Conservation (phyloP, 2,113 vertebrate genomes). For the Malurus elegans region DNA sequence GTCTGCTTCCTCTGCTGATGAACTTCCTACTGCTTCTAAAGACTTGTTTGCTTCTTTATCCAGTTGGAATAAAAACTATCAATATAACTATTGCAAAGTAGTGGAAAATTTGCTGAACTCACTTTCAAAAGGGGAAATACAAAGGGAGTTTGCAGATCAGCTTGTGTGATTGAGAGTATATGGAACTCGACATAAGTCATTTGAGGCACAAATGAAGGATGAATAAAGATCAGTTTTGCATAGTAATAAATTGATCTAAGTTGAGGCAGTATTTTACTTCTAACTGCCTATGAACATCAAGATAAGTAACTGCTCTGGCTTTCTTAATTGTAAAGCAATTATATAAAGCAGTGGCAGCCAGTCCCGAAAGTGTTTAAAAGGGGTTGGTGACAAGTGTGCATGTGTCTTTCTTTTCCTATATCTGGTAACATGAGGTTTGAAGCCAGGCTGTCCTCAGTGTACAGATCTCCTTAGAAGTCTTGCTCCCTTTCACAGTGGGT, state of each 20-base stretch:
- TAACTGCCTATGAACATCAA: neutral
- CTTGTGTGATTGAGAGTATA: neutral
- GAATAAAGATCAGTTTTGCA: neutral
- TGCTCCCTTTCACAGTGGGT: neutral
- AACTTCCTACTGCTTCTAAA: conserved; percentile 46
- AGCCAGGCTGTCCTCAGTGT: neutral
- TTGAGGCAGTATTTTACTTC: neutral
- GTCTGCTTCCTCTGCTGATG: conserved; percentile 27
- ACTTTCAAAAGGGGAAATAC: neutral
- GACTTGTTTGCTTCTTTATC: conserved; percentile 27
- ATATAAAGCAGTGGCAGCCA: neutral
- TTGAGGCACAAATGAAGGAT: neutral
- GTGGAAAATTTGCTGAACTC: conserved; percentile 4
- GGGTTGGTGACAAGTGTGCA: neutral
- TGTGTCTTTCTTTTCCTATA: neutral
- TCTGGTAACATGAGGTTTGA: neutral
- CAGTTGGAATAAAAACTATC: conserved; percentile 20
- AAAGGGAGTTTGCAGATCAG: conserved; percentile 36
- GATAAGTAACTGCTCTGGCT: conserved; percentile 22
- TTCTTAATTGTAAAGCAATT: conserved; percentile 22
- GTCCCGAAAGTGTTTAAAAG: neutral
- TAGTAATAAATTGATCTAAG: neutral
- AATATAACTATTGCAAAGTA: neutral
- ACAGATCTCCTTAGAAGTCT: neutral
- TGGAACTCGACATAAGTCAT: neutral